These are phyloP conservation scores for Acleris literana DNA, from an alignment of 2,888 invertebrate species.

Conservation along the genomic window DNA sequence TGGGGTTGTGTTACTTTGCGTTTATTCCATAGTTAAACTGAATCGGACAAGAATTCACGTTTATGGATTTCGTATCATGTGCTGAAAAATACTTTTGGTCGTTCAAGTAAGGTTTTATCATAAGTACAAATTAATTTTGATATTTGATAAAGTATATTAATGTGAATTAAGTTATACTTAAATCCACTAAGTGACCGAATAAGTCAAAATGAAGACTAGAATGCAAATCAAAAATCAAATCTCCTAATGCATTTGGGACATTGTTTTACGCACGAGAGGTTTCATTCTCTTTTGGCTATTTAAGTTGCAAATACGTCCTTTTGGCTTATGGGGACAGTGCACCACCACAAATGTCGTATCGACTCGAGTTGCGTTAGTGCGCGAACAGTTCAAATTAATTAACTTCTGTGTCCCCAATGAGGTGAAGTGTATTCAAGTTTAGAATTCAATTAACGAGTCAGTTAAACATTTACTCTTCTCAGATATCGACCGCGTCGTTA, in stretches of 20 bases:
- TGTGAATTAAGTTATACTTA: no score
- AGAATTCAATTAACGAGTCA: conserved; percentile 60
- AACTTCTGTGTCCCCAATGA: conserved; percentile 61
- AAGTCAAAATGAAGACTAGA: not conserved
- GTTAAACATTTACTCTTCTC: conserved; percentile 39
- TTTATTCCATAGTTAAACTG: conserved; percentile 43
- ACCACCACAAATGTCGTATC: conserved; percentile 17
- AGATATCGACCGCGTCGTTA: conserved; percentile 12
- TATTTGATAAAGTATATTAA: no score
- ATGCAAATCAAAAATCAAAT: not conserved
- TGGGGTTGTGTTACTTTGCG: conserved; percentile 46
- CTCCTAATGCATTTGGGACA: no score
- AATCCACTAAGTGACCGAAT: not conserved
- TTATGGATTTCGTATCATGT: no score
- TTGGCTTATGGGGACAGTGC: not conserved
- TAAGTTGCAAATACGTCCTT: no score
- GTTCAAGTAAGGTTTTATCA: no score
- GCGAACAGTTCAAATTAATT: conserved; percentile 58
- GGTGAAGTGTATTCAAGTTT: conserved; percentile 58
- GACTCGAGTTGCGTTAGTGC: conserved; percentile 35
- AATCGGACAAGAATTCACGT: conserved; percentile 38
- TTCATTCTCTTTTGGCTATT: no score
- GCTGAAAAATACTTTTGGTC: no score
- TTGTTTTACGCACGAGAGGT: no score
- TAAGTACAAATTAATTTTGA: no score